Conservation (phyloP, 1,140 invertebrate genomes). For the Rhopalosiphum maidis region DNA sequence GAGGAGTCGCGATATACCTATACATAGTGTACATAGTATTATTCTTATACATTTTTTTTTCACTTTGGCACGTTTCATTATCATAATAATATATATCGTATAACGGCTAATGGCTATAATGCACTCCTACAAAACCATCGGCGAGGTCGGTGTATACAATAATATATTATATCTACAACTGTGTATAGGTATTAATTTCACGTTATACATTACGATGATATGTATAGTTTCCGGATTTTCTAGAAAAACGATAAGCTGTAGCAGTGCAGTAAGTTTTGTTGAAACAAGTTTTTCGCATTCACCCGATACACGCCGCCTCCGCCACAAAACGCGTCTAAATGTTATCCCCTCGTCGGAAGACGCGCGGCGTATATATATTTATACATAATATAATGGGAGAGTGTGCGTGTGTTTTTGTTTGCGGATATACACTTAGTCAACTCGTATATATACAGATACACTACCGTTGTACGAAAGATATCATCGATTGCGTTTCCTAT, state of each 20-base stretch:
- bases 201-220: not conserved
- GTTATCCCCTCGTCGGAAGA: not conserved
- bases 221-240: slow-evolving; percentile 8
- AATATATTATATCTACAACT: not conserved
- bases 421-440: not conserved
- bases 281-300: not conserved
- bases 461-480: not conserved
- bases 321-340: not conserved
- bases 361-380: not conserved
- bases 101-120: not conserved
- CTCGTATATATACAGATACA: not conserved
- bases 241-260: not conserved
- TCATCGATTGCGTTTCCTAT: not conserved
- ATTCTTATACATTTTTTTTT: not conserved
- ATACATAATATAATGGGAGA: not conserved
- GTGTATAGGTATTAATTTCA: not conserved
- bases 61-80: not conserved
- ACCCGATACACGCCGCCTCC: not conserved
- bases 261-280: not conserved
- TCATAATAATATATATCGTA: not conserved
- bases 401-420: not conserved
- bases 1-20: not conserved
- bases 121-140: not conserved
- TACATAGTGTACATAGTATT: not conserved
- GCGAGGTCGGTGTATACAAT: not conserved